Evolutionary conservation across 2,888 invertebrate genomes (phyloP).

Genomic region (Rosalia funebris): DNA sequence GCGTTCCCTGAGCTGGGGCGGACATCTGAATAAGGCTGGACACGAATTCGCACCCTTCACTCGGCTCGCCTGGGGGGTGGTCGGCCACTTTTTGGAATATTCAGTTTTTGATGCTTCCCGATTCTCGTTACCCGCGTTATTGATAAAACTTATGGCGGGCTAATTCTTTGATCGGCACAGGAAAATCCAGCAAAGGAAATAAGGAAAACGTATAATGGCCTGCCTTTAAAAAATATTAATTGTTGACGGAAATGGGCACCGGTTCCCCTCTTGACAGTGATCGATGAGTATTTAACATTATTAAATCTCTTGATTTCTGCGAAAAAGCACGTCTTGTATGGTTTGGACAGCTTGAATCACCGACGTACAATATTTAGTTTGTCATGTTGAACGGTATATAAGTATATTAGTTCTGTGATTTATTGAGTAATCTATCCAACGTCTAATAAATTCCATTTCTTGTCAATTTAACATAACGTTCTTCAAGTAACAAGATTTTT

Average conservation of each 20-base stretch:
- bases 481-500: too few relatives aligned
- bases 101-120: slow-evolving; percentile 41
- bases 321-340: slow-evolving; percentile 20
- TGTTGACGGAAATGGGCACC: slow-evolving; percentile 15
- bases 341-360: slow-evolving; percentile 17
- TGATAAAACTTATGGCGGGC: slow-evolving; percentile 16
- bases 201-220: background rate
- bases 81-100: slow-evolving; percentile 36
- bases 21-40: slow-evolving; percentile 55
- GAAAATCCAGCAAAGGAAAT: background rate
- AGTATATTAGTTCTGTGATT: too few relatives aligned
- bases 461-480: too few relatives aligned
- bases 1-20: slow-evolving; percentile 51
- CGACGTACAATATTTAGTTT: slow-evolving; percentile 6
- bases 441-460: too few relatives aligned
- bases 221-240: slow-evolving; percentile 18
- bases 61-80: slow-evolving; percentile 40
- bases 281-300: slow-evolving; percentile 24
- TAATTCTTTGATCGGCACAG: slow-evolving; percentile 7
- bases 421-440: too few relatives aligned
- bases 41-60: slow-evolving; percentile 54
- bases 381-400: too few relatives aligned
- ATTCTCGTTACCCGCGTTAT: slow-evolving; percentile 23
- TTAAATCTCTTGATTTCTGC: slow-evolving; percentile 21
- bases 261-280: slow-evolving; percentile 21